Percentiles rank a stretch among this genome's conserved stretches.
phyloP scores from a whole-genome alignment of 2,113 vertebrate species.

The Mungos mungo region DNA sequence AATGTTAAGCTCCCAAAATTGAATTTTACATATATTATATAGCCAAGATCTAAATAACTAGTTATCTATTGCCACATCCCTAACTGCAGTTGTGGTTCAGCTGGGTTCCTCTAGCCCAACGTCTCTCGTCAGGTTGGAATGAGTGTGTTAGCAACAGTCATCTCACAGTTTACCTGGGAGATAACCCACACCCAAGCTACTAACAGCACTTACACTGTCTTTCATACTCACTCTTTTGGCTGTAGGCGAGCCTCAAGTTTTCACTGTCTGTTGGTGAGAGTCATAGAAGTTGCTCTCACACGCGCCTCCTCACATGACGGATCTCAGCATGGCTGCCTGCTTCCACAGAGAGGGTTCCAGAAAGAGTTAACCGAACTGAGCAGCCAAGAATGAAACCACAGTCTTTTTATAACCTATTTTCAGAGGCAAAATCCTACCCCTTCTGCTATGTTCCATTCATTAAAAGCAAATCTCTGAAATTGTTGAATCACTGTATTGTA shows the following conservation, averaged over 20 bases:
- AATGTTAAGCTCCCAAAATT: neutral
- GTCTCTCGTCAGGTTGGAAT: neutral
- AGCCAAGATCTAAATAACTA: neutral
- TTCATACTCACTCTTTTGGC: neutral
- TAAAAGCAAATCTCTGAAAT: neutral
- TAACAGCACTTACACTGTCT: neutral
- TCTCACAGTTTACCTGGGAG: neutral
- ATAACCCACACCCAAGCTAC: neutral
- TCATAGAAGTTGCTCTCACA: neutral
- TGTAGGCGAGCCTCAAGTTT: neutral
- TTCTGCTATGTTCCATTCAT: neutral
- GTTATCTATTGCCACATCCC: neutral
- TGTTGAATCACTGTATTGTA: neutral
- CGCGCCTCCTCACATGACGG: fast-evolving
- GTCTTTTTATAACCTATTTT: neutral
- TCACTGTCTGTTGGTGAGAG: neutral
- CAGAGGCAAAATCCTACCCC: neutral
- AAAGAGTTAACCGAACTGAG: neutral
- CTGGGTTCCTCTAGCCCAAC: neutral
- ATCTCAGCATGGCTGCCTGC: neutral
- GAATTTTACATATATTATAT: neutral
- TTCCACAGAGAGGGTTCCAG: neutral
- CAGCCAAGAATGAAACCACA: neutral
- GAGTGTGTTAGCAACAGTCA: neutral
- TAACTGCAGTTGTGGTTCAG: neutral